Percentiles rank a stretch among this genome's conserved stretches.
These are phyloP conservation scores for Philonicus albiceps DNA, from an alignment of 2,888 invertebrate species.

Conservation along the genomic window DNA sequence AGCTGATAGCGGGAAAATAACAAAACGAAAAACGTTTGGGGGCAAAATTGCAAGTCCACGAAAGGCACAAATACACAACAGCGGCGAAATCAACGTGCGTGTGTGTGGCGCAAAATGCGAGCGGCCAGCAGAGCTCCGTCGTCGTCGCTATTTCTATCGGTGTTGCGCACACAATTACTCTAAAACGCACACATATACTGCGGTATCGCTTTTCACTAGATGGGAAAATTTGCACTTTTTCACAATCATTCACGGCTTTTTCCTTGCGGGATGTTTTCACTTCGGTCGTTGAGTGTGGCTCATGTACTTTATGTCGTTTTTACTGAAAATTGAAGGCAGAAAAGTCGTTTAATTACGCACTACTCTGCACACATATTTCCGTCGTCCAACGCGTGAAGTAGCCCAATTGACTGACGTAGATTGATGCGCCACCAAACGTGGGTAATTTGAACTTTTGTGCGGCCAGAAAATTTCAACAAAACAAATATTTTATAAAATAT, in stretches of 20 bases:
- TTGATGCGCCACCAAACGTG: neutral
- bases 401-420: neutral
- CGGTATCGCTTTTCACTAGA: neutral
- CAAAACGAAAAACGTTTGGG: neutral
- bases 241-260: neutral
- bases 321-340: neutral
- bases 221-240: neutral
- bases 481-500: neutral
- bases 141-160: neutral
- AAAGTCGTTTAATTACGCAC: constrained; percentile 17
- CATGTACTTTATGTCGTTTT: neutral
- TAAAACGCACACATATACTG: neutral
- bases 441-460: neutral
- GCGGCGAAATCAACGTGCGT: neutral
- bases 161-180: neutral
- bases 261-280: neutral
- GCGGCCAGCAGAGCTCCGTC: neutral
- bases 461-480: neutral
- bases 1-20: neutral
- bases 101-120: neutral
- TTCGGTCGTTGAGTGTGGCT: neutral
- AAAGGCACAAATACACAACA: constrained; percentile 25
- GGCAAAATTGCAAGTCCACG: neutral
- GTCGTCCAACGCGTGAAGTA: constrained; percentile 1
- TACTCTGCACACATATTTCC: constrained; percentile 20